Base-by-base conservation (phyloP, 2,113 vertebrate genomes). In the Pitta sordida region DNA sequence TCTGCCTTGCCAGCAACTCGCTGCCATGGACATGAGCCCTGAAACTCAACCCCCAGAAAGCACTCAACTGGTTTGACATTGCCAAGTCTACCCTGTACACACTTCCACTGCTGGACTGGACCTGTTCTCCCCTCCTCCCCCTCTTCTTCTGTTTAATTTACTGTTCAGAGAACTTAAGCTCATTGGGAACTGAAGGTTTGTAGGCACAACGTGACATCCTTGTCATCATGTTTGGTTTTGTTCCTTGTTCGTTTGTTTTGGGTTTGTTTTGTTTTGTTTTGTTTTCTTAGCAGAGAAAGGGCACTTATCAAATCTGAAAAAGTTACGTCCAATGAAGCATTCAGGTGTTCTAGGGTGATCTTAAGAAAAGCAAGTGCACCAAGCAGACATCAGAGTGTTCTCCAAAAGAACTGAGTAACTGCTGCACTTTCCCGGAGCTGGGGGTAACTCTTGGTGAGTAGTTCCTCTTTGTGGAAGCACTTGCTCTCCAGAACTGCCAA, bases 401-500 rank as follows among this genome's bases (percentile, higher is more conserved):
- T 63, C 93, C 26, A 78, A 95, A 95, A 96, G 86, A 94, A 56
- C 46, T 27, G 90, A 96, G 78, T 83, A 94, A 80, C 96, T 97
- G 96, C 97, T 97, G 98, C 97, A 97, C 97, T 98, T 97, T 96
- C 88, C 95, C 96, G 67, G 9, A 97, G 96, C 94, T 97, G 95
- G 93, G 30, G 9, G 93, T 91, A 82, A 96, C 96, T 94, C 96
- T 96, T 93, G 97, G 96, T 96, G 96, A 98, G 94, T 95, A 96
- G 95, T 94, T 97, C 89, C 64, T 96, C 96, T 91, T 94, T 93
- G 97, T 96, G 97, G 97, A 98, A 98, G 98, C 98, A 98, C 98
- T 98, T 98, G 98, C 98, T 98, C 91, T 98, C 97, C 97, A 98
- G 98, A 99, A 98, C 98, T 98, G 98, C 98, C 98, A 99, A 98